Evolutionary conservation across 2,888 invertebrate genomes (phyloP), one percentile per base, ranked within the genome.

Genomic region (Dioctria rufipes): DNA sequence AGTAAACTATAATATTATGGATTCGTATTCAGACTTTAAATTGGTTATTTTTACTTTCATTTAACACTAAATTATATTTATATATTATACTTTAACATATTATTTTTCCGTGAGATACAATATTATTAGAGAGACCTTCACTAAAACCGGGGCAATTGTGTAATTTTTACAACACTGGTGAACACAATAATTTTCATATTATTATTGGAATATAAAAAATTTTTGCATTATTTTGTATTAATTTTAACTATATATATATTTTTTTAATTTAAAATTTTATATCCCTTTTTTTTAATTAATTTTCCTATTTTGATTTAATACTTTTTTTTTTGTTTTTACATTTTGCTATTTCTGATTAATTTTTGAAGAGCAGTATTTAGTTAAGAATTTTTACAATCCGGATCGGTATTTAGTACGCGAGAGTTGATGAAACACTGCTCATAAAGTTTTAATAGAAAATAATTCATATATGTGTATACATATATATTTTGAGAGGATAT

Each of bases 361-460:
- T 66, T 43, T 43, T 54, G 11, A 4, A 3, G 67, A 60, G 42
- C 42, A 73, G 60, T 58, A 42, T 63, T 63, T 46, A n/a, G 63
- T 63, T 42, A 42, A 46, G 25, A 25, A 25, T 25, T 63, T 75
- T 46, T 63, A 63, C 58, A 77, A 77, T 77, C 51, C 77, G 63
- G 51, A 80, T 25, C 71, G 80, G 61, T 80, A 73, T 80, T 40
- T 40, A 80, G 63, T 71, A 80, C 80, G 80, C 80, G 80, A 80
- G 60, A 65, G 71, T 80, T 80, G 80, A 73, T 80, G 71, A 63
- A 80, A 67, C 67, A 80, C 80, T 80, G 80, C 39, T 71, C 71
- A 73, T 58, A 67, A 46, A 63, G 71, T 71, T 80, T 80, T 80
- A 71, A 80, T 80, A 71, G 80, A 73, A 80, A 73, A 73, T 80